Percentiles rank a stretch among this genome's conserved stretches.
phyloP scores from a whole-genome alignment of 2,113 vertebrate genomes.

The Columba janthina region DNA sequence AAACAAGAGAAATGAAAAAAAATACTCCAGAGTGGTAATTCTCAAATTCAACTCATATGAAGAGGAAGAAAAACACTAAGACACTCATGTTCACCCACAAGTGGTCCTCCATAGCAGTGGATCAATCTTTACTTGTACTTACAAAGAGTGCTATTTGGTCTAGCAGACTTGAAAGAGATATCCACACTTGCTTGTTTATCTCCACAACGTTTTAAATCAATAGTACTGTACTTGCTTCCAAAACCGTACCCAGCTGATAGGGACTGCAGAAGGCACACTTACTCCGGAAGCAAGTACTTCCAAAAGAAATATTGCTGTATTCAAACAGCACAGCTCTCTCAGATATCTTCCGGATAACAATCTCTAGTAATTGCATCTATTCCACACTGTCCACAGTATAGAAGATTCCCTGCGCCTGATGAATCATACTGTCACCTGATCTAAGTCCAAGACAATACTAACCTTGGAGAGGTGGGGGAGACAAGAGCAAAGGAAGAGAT shows the following conservation, averaged over 20 bases:
- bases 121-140: not conserved
- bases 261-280: not conserved
- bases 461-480: not conserved
- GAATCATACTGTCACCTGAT: not conserved
- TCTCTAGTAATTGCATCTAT: not conserved
- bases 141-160: not conserved
- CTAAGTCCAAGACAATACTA: not conserved
- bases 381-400: not conserved
- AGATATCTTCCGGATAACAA: accelerated
- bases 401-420: not conserved
- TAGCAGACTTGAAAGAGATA: not conserved
- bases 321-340: not conserved
- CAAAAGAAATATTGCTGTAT: not conserved
- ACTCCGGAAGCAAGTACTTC: not conserved
- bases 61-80: not conserved
- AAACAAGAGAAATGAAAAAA: not conserved
- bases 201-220: not conserved
- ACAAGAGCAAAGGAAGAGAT: not conserved
- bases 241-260: not conserved
- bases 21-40: not conserved
- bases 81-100: not conserved
- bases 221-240: not conserved
- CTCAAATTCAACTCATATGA: not conserved
- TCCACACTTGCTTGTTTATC: not conserved
- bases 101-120: not conserved